Evolutionary conservation across 2,888 invertebrate species (phyloP), one percentile per base, ranked within the genome.

Genomic region (Notodonta dromedarius): DNA sequence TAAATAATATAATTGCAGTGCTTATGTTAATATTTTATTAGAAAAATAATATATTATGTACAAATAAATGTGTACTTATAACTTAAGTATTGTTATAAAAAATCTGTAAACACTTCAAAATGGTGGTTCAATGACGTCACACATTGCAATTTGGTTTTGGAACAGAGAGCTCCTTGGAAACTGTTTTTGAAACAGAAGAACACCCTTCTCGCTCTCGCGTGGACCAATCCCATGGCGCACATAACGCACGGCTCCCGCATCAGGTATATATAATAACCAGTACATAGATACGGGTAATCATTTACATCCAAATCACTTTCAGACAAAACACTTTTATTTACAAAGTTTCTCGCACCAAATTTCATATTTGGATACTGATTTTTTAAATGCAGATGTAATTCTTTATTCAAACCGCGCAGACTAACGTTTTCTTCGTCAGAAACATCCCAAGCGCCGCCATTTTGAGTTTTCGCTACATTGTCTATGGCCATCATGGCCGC

Each of bases 221-320:
- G 99, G 0, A 98, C 94, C 60, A 99, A 90, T 0, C 97, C 99
- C 99, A 99, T 99, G 0, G 98, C 94, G 89, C 99, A 99, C 96
- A 99, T 98, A 0, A 97, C 84, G 88, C 99, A 99, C 0, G 99
- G 99, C 84, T 99, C 99, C 65, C 94, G 94, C 0, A 96, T 94
- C 52, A 97, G 84, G 82, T 98, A 99, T 2, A 97, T 89, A 89
- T 97, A 96, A 86, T 97, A 98, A 3, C 97, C 97, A 0, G 99
- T 98, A 88, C 98, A 98, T 56, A 98, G 89, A 85, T 98, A 98
- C 0, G 97, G 96, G 2, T 95, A 95, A 56, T 90, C 79, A 0
- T 76, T 71, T 32, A 65, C 59, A 68, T 24, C 65, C 56, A 73
- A 74, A 12, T 67, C 66, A 9, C 71, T 69, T 56, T 70, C 73